Percentiles rank a stretch among this genome's conserved stretches.
phyloP scores from a whole-genome alignment of 2,888 invertebrate genomes.

The Phyllotreta striolata region DNA sequence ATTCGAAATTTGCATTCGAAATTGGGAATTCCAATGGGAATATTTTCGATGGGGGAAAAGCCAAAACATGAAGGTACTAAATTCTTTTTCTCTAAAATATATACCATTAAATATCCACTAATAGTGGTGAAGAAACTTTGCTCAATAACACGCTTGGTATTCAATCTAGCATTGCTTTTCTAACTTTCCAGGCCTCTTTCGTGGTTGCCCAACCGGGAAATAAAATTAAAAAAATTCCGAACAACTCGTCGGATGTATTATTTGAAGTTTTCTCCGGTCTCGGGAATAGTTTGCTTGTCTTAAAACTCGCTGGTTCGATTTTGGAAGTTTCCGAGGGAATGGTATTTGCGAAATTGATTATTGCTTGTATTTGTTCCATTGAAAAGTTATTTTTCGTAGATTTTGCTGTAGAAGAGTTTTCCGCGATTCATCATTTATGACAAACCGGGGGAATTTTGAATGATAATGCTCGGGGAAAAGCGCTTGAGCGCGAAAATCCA shows the following conservation, averaged over 20 bases:
- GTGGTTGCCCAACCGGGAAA: slow-evolving; percentile 6
- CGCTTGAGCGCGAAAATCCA: no score
- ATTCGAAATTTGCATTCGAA: no score
- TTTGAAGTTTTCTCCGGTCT: slow-evolving; percentile 10
- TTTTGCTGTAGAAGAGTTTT: no score
- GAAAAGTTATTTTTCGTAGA: not conserved
- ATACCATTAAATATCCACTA: slow-evolving; percentile 11
- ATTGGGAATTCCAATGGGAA: no score
- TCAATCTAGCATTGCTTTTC: slow-evolving; percentile 14
- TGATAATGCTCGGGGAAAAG: no score
- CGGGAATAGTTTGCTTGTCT: slow-evolving; percentile 18
- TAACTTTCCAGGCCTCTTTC: slow-evolving; percentile 14
- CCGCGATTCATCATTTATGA: no score
- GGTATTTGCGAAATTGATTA: slow-evolving; percentile 19
- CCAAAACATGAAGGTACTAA: no score
- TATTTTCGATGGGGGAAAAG: no score
- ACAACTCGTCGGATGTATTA: slow-evolving; percentile 20
- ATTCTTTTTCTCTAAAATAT: no score
- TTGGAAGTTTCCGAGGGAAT: slow-evolving; percentile 15
- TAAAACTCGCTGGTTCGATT: slow-evolving; percentile 17
- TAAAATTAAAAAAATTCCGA: slow-evolving; percentile 4
- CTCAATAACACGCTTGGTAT: slow-evolving; percentile 14
- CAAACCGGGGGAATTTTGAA: no score
- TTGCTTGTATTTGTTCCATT: not conserved
- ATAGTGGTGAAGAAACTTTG: not conserved